phyloP scores from a whole-genome alignment of 2,113 vertebrate genomes.

The Geococcyx californianus region DNA sequence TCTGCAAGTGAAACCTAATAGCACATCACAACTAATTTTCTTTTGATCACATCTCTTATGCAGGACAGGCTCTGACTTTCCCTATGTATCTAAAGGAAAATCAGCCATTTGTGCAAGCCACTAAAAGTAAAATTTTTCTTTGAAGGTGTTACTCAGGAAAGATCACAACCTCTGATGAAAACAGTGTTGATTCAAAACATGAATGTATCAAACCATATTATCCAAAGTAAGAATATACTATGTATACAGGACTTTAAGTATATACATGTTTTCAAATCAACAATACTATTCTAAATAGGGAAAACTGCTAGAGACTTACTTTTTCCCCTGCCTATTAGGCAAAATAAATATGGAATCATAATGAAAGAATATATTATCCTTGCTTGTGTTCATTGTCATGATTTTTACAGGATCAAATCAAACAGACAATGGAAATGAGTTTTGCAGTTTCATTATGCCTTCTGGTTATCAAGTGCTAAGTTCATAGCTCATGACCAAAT shows the following conservation, averaged over 20 bases:
- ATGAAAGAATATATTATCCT: constrained; percentile 56
- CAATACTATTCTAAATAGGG: constrained; percentile 4
- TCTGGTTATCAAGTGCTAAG: constrained; percentile 58
- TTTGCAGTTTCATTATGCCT: constrained; percentile 54
- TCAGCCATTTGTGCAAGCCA: background rate
- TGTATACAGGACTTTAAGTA: background rate
- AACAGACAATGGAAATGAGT: constrained; percentile 68
- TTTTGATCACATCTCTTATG: background rate
- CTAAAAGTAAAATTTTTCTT: background rate
- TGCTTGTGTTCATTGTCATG: constrained; percentile 41
- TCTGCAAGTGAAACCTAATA: background rate
- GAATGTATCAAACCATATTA: background rate
- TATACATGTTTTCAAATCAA: background rate
- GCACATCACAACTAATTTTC: background rate
- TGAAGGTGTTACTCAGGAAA: background rate
- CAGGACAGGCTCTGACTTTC: background rate
- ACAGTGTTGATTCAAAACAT: background rate
- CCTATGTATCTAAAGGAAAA: background rate
- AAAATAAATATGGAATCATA: constrained; percentile 68
- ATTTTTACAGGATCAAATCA: constrained; percentile 71
- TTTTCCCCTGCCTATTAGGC: constrained; percentile 8
- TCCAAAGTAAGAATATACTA: background rate
- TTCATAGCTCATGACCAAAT: constrained; percentile 35
- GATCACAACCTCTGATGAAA: background rate
- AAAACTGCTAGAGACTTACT: constrained; percentile 7